Evolutionary conservation across 2,113 vertebrate species (phyloP), one percentile per base, ranked within the genome.

Genomic region (Oceanodroma tethys): DNA sequence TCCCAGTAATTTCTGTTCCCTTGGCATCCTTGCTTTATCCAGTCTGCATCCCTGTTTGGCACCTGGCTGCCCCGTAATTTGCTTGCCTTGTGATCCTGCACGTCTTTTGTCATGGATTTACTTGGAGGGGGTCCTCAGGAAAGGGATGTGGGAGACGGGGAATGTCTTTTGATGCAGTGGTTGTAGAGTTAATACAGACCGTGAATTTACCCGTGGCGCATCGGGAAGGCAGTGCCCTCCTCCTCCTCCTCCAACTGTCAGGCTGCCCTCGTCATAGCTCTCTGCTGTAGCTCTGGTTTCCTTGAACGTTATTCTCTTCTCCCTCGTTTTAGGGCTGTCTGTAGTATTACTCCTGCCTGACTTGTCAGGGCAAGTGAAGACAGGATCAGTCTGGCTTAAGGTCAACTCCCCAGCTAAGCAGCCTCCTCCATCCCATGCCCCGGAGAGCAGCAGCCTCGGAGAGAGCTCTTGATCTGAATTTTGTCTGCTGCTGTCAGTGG

Each of bases 121-220:
- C 26, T 36, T 13, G 30, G 20, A 68, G 15, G 27, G 40, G 8
- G 14, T 47, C 53, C 23, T 78, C 25, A 34, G 80, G 47, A 42
- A 18, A 47, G 50, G 42, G 63, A 23, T 36, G 50, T 45, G 60
- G 48, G 36, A 42, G 5, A 9, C 42, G 22, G 53, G 60, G 60
- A 47, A 12, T 11, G 23, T 13, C 40, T 63, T 82, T 22, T 63
- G 53, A 11, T 74, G 38, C 48, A 19, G 50, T 1, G 2, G n/a
- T 30, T n/a, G 45, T 55, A 43, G 70, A 27, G 70, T 48, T 50
- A 45, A 60, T 45, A 30, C 29, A 53, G 71, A 11, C 7, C 1
- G 1, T 21, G 79, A 56, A 12, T 72, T 32, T 86, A 22, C 16
- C 1, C 0, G 3, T 23, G 52, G 58, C 0, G 0, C 30, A 7